Base-by-base conservation (phyloP, 2,888 invertebrate species). In the Noctua comes region DNA sequence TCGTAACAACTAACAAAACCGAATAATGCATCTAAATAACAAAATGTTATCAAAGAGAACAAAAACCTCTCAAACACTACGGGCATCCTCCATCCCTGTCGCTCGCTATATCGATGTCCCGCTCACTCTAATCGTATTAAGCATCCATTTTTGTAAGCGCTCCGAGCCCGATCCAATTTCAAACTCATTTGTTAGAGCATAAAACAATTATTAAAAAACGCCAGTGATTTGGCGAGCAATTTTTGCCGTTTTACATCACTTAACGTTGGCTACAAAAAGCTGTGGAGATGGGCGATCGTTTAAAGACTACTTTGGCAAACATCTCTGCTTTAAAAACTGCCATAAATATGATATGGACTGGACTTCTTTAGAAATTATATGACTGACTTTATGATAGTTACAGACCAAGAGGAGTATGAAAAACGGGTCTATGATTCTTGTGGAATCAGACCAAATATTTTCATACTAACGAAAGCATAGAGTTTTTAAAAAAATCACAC, bases 121-220 rank as follows among this genome's bases (percentile, higher is more conserved):
- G 90, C 95, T 97, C 96, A 86, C 97, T 93, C 97, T 97, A 97
- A 97, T 97, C 95, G 93, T 91, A 97, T 97, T 97, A 97, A 95
- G 97, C 97, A 97, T 97, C 97, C 97, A 97, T 97, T 97, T 97
- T 97, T 97, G 97, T 95, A 94, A 95, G 96, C 96, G 96, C 95
- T 94, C 89, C 90, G 94, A 95, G 96, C 96, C 96, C 95, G 97
- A 97, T 97, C 97, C 97, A 97, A 97, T 97, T 97, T 97, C 97
- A 97, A 97, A 97, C 97, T 97, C 97, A 97, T 97, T 97, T 97
- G 97, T 97, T 96, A 96, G 93, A 93, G 94, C 93, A 94, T 97
- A 96, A 96, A 96, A 94, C 96, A 96, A 97, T 97, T 97, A 97
- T 96, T 96, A 96, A 96, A 97, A 96, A 96, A 96, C 96, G 94